Conservation (phyloP, 2,113 vertebrate species). For the Oryctolagus cuniculus region DNA sequence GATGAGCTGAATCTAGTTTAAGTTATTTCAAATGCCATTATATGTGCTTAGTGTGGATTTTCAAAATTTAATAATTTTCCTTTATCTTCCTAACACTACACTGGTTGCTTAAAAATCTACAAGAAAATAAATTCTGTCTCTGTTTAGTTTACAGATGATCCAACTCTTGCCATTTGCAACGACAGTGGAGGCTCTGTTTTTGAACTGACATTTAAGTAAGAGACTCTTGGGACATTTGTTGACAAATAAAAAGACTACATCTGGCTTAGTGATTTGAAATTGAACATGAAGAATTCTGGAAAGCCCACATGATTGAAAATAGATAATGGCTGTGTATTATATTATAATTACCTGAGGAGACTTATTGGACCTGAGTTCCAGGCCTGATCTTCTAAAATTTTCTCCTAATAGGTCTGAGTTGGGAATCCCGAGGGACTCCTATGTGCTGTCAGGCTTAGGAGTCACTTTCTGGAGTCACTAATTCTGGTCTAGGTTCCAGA, state of each 20-base stretch:
- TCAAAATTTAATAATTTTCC: background rate
- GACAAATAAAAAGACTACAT: constrained; percentile 57
- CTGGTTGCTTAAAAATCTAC: constrained; percentile 28
- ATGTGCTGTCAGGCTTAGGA: background rate
- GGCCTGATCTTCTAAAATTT: background rate
- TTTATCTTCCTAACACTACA: constrained; percentile 28
- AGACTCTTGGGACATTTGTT: constrained; percentile 51
- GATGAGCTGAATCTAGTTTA: constrained; percentile 27
- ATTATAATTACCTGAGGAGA: background rate
- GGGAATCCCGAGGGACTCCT: background rate
- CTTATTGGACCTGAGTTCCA: background rate
- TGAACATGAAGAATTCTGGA: constrained; percentile 66
- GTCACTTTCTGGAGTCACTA: background rate
- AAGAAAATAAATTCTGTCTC: constrained; percentile 77
- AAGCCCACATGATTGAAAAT: constrained; percentile 53
- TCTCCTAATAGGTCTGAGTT: background rate
- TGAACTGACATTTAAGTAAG: constrained; percentile 97
- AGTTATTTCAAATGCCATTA: constrained; percentile 59
- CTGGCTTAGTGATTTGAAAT: constrained; percentile 58
- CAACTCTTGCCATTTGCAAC: constrained; percentile 97
- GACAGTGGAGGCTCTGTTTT: constrained; percentile 99
- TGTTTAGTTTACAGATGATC: constrained; percentile 97
- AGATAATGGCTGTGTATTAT: constrained; percentile 35
- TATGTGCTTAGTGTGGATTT: constrained; percentile 58
- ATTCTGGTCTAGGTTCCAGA: constrained; percentile 15